phyloP scores from a whole-genome alignment of 2,797 vertebrate species.

The Sphenopsis melanotis region DNA sequence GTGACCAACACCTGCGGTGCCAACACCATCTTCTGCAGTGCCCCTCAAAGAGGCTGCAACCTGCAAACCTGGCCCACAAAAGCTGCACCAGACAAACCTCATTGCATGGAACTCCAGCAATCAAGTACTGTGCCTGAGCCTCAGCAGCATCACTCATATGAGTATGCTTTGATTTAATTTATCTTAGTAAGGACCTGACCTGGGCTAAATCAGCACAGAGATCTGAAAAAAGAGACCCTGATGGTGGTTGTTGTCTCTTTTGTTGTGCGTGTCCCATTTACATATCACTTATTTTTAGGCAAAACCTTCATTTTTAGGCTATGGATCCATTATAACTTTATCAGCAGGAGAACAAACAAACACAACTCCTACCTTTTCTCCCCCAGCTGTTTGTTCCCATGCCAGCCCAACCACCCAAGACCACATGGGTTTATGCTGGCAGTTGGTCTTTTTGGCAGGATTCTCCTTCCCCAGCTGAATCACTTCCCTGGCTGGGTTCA shows the following conservation, averaged over 20 bases:
- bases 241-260: neutral
- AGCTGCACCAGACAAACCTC: neutral
- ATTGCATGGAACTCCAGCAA: neutral
- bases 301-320: neutral
- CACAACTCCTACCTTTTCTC: neutral
- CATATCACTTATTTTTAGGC: neutral
- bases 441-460: neutral
- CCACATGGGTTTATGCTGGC: neutral
- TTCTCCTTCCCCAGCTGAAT: neutral
- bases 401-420: neutral
- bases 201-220: neutral
- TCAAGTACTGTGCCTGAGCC: neutral
- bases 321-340: neutral
- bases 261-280: neutral
- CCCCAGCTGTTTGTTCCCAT: neutral
- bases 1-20: neutral
- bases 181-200: neutral
- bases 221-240: neutral
- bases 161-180: neutral
- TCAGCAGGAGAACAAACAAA: neutral
- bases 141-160: fast-evolving
- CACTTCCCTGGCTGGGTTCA: neutral
- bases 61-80: neutral
- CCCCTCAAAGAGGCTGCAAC: neutral
- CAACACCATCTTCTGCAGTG: too few species aligned